Percentiles rank a stretch among this genome's conserved stretches.
These are phyloP conservation scores for Palythoa heliodiscus DNA, from an alignment of 92 coral and sea anemone species.

Conservation along the genomic window DNA sequence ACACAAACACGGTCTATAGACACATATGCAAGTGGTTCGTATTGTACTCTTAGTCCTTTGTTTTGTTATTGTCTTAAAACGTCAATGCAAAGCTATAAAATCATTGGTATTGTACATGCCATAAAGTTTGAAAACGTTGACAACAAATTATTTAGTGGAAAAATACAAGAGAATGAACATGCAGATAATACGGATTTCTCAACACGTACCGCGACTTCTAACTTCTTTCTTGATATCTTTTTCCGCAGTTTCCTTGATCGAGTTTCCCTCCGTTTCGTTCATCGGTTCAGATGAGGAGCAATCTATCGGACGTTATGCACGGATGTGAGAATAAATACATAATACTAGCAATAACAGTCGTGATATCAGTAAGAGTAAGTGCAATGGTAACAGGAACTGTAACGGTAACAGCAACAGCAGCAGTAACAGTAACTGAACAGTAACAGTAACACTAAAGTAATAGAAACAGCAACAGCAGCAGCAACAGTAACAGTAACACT, in stretches of 20 bases:
- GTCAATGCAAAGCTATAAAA: too few species aligned
- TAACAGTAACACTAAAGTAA: background rate
- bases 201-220: conserved; percentile 33
- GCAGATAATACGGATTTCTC: background rate
- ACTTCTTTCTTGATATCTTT: conserved; percentile 20
- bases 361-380: background rate
- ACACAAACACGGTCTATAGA: too few species aligned
- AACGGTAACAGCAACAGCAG: background rate
- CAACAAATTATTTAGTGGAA: background rate
- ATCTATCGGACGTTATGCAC: background rate
- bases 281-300: background rate
- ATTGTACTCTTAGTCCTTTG: too few species aligned
- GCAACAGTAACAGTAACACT: background rate
- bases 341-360: background rate
- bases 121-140: background rate
- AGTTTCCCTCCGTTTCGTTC: background rate
- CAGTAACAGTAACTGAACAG: background rate
- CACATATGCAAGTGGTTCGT: too few species aligned
- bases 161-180: background rate
- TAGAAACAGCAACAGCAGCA: background rate
- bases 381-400: background rate
- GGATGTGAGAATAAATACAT: background rate
- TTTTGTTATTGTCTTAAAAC: too few species aligned
- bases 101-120: background rate
- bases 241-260: background rate